phyloP scores from a whole-genome alignment of 2,797 vertebrate genomes.

The Kryptopterus vitreolus region DNA sequence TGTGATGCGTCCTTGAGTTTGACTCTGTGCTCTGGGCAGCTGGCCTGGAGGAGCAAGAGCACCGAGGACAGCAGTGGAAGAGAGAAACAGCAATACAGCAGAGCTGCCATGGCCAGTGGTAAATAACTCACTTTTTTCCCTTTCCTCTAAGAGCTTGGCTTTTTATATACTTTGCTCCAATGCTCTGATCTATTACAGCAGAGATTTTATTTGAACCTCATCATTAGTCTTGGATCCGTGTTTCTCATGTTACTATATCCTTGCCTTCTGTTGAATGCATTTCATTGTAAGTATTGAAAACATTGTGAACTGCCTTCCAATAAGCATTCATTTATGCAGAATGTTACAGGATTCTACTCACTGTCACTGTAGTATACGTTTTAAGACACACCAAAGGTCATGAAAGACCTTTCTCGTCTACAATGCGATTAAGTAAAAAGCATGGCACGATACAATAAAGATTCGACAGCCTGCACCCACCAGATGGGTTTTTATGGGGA shows the following conservation, averaged over 20 bases:
- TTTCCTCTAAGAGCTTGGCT: conserved; percentile 11
- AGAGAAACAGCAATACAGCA: conserved; percentile 63
- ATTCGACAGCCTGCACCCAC: background rate
- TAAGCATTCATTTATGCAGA: background rate
- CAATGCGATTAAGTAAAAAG: conserved; percentile 3
- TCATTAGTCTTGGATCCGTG: conserved; percentile 6
- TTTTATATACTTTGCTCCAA: background rate
- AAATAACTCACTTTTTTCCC: conserved; percentile 53
- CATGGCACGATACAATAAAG: background rate
- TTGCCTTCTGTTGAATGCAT: background rate
- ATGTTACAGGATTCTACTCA: background rate
- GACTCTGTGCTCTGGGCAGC: conserved; percentile 53
- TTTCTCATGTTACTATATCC: background rate
- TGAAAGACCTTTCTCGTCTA: background rate
- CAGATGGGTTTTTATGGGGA: background rate
- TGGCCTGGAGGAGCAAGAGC: conserved; percentile 67
- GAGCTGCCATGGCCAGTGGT: conserved; percentile 86
- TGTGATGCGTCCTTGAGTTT: conserved; percentile 55
- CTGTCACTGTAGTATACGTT: no score
- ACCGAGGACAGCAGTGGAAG: conserved; percentile 71
- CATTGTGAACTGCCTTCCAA: background rate
- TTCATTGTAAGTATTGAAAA: background rate
- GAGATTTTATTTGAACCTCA: conserved; percentile 10
- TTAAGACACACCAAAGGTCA: background rate
- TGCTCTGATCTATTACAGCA: background rate